Conservation (phyloP, 1,140 invertebrate genomes). For the Drosophila aff. region DNA sequence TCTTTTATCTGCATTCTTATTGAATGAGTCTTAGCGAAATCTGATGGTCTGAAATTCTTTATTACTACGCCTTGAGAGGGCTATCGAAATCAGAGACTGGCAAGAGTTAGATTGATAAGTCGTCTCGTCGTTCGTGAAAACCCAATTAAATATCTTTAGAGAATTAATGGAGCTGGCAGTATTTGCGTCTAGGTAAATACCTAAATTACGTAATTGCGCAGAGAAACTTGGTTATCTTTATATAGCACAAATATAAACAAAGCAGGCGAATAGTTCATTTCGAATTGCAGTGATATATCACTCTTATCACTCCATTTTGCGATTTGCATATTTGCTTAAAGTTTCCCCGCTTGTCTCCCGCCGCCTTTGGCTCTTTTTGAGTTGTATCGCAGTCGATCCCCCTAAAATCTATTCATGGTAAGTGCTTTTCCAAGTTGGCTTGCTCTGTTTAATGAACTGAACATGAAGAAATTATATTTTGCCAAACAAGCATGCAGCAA, state of each 20-base stretch:
- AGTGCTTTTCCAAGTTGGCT: conserved; percentile 66
- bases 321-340: conserved; percentile 57
- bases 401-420: conserved; percentile 57
- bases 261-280: conserved; percentile 29
- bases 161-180: neutral
- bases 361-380: neutral
- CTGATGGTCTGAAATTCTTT: conserved; percentile 31
- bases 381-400: conserved; percentile 9
- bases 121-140: too few species aligned
- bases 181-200: neutral
- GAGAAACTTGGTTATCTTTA: conserved; percentile 8
- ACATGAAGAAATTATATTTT: conserved; percentile 79
- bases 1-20: conserved; percentile 56
- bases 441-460: conserved; percentile 79
- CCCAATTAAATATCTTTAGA: neutral
- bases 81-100: neutral
- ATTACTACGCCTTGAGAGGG: neutral
- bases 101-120: neutral
- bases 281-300: conserved; percentile 25
- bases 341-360: neutral
- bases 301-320: conserved; percentile 21
- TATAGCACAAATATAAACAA: conserved; percentile 23
- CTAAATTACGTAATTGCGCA: neutral
- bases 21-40: conserved; percentile 33
- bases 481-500: conserved; percentile 60